Evolutionary conservation across 2,888 invertebrate species (phyloP).

Genomic region (Hypomecis punctinalis): DNA sequence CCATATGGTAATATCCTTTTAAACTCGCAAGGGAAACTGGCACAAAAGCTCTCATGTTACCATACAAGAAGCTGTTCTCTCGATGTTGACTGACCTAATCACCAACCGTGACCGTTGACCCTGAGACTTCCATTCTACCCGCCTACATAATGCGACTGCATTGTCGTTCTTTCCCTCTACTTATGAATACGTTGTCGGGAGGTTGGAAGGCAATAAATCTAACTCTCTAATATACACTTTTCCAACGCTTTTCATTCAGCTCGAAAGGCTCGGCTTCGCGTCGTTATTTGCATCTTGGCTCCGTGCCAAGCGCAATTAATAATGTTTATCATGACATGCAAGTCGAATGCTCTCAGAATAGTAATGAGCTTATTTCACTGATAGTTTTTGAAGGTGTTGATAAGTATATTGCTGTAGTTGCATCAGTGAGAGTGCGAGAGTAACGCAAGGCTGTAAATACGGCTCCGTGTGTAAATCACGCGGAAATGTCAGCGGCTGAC

Average conservation of each 20-base stretch:
- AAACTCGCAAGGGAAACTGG: slow-evolving; percentile 22
- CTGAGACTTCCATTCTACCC: slow-evolving; percentile 7
- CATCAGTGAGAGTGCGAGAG: slow-evolving; percentile 56
- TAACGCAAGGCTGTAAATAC: slow-evolving; percentile 45
- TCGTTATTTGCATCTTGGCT: slow-evolving; percentile 41
- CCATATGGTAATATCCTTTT: slow-evolving; percentile 35
- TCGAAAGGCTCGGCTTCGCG: slow-evolving; percentile 31
- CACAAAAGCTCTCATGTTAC: slow-evolving; percentile 25
- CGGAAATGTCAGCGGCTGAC: slow-evolving; percentile 55
- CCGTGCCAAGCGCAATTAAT: slow-evolving; percentile 38
- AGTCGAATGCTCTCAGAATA: slow-evolving; percentile 39
- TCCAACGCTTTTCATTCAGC: slow-evolving; percentile 25
- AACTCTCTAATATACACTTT: slow-evolving; percentile 13
- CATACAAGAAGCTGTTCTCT: slow-evolving; percentile 21
- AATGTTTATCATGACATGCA: slow-evolving; percentile 35
- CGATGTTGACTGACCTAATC: slow-evolving; percentile 8
- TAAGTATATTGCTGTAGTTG: slow-evolving; percentile 43
- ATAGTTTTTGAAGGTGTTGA: slow-evolving; percentile 21
- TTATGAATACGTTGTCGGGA: slow-evolving; percentile 5
- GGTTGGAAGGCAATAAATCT: slow-evolving; percentile 19
- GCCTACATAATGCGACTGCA: slow-evolving; percentile 2
- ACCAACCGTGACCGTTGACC: slow-evolving; percentile 13
- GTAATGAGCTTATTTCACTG: slow-evolving; percentile 31
- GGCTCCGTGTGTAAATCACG: slow-evolving; percentile 50
- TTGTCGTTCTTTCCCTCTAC: background rate